Evolutionary conservation across 2,888 invertebrate genomes (phyloP), one percentile per base, ranked within the genome.

Genomic region (Caenorhabditis wallacei): DNA sequence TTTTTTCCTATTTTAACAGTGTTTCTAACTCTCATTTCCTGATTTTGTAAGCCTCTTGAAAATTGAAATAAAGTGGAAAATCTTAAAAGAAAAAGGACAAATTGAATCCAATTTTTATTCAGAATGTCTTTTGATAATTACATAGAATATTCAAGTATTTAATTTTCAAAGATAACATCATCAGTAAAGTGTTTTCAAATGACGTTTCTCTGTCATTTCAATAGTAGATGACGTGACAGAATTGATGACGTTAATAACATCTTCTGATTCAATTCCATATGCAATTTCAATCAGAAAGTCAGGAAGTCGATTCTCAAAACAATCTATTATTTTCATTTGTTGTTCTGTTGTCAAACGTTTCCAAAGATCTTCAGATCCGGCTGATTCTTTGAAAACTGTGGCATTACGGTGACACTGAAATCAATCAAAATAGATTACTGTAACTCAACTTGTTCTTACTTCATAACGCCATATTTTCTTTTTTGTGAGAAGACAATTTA

Each of bases 251-350:
- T 66, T 66, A 10, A 66, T 37, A 18, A 53, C 53, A 5, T 64
- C 18, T 22, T 64, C 64, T 20, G 30, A 51, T 43, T 51, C 51
- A 11, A 64, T 64, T 13, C 64, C 64, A 51, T 51, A 64, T 1
- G 64, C 64, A 20, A 64, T 51, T 1, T 64, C 64, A n/a, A 64
- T 4, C 16, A 72, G 43, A 18, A 56, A 74, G 1, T 74, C 63
- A 10, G 74, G 74, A 30, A 74, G 74, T n/a, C 74, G 74, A 20
- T 64, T 63, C 56, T 64, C 64, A 43, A 74, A 64, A 7, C 56
- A 63, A 18, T 64, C 61, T 26, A 46, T 13, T 20, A 74, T 37
- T 64, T 43, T 56, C 13, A 16, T 8, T 37, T 56, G 74, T n/a
- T 63, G 48, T 18, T 46, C 56, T 2, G 4, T 1, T 3, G 74